Base-by-base conservation (phyloP, 2,113 vertebrate genomes). In the Bubalus kerabau region DNA sequence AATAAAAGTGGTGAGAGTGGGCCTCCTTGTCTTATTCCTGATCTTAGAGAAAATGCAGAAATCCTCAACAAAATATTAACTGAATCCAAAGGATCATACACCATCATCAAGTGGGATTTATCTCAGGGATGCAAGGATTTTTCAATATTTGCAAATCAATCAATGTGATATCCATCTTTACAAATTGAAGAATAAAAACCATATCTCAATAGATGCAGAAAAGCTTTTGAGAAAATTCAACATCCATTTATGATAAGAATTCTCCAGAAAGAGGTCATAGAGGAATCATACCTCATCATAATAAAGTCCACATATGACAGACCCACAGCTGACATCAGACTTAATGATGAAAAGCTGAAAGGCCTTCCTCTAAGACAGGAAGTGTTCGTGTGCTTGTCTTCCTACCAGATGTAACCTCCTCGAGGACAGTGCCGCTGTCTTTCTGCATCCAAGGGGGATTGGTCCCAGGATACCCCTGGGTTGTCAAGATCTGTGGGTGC, bases 401-500 rank as follows among this genome's bases (percentile, higher is more conserved):
- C 32, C 60, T 46, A 24, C 94, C 32, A 13, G 36, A 24, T 40
- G 71, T 19, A 36, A 54, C 46, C 80, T 96, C 90, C 17, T 16
- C 46, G 16, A 57, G 48, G 76, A 62, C 0, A 17, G 80, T 54
- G 48, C 5, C 2, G 30, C 50, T 0, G 2, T 23, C 80, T n/a
- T 54, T 8, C 50, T 32, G 19, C n/a, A 32, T 54, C 30, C 17
- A 23, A 4, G 50, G 17, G 19, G 30, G 80, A n/a, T 1, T 54
- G 48, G 48, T n/a, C 50, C 80, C 30, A 82, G 48, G 17, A n/a
- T 11, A 11, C 24, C 11, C 46, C 48, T 30, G 17, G 78, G 16
- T 7, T 81, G 30, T 19, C 80, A n/a, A n/a, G 50, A 52, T n/a
- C 30, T 6, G 17, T n/a, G 80, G 16, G 19, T 0, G 0, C 30